Conservation (phyloP, 2,797 vertebrate genomes). For the Pseudochirops corinnae region DNA sequence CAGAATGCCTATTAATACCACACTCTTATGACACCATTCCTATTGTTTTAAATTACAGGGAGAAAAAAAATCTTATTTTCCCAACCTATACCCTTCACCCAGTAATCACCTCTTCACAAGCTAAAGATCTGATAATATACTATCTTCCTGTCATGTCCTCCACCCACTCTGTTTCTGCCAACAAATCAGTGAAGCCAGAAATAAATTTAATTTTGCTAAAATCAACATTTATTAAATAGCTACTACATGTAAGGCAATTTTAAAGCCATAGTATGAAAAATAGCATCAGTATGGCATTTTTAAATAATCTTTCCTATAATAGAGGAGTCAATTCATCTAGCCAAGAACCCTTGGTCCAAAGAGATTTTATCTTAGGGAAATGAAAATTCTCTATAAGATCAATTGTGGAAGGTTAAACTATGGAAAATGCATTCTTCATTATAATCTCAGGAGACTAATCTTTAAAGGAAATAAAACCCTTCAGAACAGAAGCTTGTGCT, state of each 20-base stretch:
- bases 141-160: neutral
- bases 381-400: neutral
- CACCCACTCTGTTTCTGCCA: neutral
- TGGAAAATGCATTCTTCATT: neutral
- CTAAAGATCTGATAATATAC: neutral
- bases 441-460: neutral
- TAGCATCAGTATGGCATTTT: neutral
- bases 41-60: neutral
- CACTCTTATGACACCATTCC: neutral
- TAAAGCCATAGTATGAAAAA: neutral
- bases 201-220: neutral
- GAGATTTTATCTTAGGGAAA: neutral
- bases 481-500: neutral
- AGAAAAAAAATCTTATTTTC: neutral
- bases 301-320: neutral
- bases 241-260: neutral
- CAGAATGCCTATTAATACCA: neutral
- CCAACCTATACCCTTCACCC: neutral
- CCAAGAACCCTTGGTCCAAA: neutral
- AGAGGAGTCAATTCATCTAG: neutral
- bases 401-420: neutral
- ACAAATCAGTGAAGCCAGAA: neutral
- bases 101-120: neutral
- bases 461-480: neutral
- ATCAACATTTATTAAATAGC: neutral